Evolutionary conservation across 2,888 invertebrate species (phyloP).

Genomic region (Nymphalis urticae): DNA sequence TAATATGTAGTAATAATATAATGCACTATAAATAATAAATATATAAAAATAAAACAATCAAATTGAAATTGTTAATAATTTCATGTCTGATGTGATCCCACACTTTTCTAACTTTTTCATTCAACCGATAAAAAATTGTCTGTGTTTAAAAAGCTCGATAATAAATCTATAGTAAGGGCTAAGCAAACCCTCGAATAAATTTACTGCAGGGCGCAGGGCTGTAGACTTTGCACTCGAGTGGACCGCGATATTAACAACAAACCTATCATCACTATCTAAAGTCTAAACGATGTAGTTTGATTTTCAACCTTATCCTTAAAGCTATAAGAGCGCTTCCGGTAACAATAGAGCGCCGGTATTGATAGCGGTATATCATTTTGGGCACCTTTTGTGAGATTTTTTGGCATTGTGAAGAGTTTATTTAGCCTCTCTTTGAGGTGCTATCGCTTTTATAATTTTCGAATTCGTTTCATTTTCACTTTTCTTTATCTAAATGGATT

Average conservation of each 20-base stretch:
- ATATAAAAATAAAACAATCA: too few relatives aligned
- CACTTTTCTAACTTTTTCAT: too few relatives aligned
- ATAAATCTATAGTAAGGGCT: slow-evolving; percentile 31
- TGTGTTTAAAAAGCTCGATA: not conserved
- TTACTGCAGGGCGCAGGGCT: slow-evolving; percentile 42
- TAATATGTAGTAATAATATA: too few relatives aligned
- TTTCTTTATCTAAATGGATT: slow-evolving; percentile 2
- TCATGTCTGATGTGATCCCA: too few relatives aligned
- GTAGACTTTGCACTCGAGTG: slow-evolving; percentile 62
- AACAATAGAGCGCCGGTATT: not conserved
- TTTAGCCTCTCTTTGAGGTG: slow-evolving; percentile 16
- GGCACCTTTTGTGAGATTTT: slow-evolving; percentile 31
- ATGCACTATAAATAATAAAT: too few relatives aligned
- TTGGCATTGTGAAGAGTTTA: slow-evolving; percentile 23
- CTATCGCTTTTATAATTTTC: slow-evolving; percentile 4
- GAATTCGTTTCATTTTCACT: slow-evolving; percentile 7
- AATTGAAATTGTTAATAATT: too few relatives aligned
- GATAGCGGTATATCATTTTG: slow-evolving; percentile 23
- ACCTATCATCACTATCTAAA: slow-evolving; percentile 28
- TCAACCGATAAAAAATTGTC: too few relatives aligned
- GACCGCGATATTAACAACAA: slow-evolving; percentile 41
- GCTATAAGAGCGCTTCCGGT: not conserved
- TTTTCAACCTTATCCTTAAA: not conserved
- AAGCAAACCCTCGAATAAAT: slow-evolving; percentile 38
- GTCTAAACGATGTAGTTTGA: not conserved